These are phyloP conservation scores for Agonopterix alstromeriana DNA, from an alignment of 2,888 invertebrate genomes.

Conservation along the genomic window DNA sequence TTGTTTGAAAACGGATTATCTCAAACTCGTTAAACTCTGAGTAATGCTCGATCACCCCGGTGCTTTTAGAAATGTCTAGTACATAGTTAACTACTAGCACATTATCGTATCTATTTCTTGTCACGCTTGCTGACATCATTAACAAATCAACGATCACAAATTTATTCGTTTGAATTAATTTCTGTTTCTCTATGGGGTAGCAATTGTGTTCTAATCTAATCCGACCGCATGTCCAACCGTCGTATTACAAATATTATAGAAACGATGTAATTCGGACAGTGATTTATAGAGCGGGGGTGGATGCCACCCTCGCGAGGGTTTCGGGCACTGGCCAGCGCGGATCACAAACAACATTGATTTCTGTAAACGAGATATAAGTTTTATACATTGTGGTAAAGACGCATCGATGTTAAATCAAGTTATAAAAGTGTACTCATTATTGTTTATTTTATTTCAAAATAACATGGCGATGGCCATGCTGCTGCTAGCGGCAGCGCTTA, in stretches of 20 bases:
- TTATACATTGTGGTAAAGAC: constrained; percentile 24
- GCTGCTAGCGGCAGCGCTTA: too few relatives aligned
- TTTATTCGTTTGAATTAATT: constrained; percentile 53
- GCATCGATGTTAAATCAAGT: not conserved
- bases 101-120: not conserved
- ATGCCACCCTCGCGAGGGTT: constrained; percentile 56
- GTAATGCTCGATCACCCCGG: too few relatives aligned
- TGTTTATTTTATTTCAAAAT: too few relatives aligned
- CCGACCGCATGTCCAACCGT: constrained; percentile 43
- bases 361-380: constrained; percentile 57
- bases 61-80: too few relatives aligned
- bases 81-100: too few relatives aligned
- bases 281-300: constrained; percentile 73
- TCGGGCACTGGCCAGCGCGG: constrained; percentile 37
- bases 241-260: constrained; percentile 68
- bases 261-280: constrained; percentile 73
- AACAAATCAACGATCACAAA: constrained; percentile 38
- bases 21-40: too few relatives aligned
- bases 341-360: constrained; percentile 71
- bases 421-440: too few relatives aligned
- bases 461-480: too few relatives aligned
- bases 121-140: constrained; percentile 22
- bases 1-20: too few relatives aligned
- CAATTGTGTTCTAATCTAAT: constrained; percentile 32
- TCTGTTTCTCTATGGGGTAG: constrained; percentile 36